Percentiles rank a stretch among this genome's conserved stretches.
These are phyloP conservation scores for Oxyruncus cristatus DNA, from an alignment of 2,113 vertebrate genomes.

Conservation along the genomic window DNA sequence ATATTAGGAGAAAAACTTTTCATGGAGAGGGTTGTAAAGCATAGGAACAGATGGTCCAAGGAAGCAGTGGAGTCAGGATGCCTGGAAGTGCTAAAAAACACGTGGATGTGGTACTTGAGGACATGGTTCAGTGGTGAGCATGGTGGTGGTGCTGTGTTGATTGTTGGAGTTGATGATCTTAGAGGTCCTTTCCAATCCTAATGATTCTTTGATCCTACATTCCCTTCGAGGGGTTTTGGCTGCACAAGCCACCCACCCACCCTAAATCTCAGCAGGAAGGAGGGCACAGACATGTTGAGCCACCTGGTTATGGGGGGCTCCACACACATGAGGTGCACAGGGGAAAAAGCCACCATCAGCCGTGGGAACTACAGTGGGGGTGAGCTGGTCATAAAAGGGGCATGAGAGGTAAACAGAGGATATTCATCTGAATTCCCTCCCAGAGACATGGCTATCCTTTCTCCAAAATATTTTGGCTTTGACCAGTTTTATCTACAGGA, in stretches of 20 bases:
- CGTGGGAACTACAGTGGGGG: not conserved
- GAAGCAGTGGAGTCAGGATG: not conserved
- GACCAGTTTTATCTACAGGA: not conserved
- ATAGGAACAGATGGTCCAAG: not conserved
- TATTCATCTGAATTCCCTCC: not conserved
- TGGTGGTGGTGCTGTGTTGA: not conserved
- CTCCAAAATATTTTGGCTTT: not conserved
- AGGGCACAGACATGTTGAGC: accelerated
- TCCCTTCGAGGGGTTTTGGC: not conserved
- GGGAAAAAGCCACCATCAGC: not conserved
- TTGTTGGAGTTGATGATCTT: not conserved
- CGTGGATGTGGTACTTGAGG: too few species aligned
- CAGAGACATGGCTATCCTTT: not conserved
- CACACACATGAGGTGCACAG: too few species aligned
- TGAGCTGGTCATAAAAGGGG: accelerated
- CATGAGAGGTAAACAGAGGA: not conserved
- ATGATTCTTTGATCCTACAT: accelerated
- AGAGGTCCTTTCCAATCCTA: not conserved
- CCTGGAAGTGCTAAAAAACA: not conserved
- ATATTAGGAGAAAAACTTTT: not conserved
- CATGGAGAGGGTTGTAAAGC: not conserved
- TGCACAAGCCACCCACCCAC: not conserved
- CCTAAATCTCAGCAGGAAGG: not conserved
- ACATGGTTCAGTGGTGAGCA: accelerated
- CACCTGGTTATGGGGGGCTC: not conserved